phyloP scores from a whole-genome alignment of 2,888 invertebrate species.

The Furcula furcula region DNA sequence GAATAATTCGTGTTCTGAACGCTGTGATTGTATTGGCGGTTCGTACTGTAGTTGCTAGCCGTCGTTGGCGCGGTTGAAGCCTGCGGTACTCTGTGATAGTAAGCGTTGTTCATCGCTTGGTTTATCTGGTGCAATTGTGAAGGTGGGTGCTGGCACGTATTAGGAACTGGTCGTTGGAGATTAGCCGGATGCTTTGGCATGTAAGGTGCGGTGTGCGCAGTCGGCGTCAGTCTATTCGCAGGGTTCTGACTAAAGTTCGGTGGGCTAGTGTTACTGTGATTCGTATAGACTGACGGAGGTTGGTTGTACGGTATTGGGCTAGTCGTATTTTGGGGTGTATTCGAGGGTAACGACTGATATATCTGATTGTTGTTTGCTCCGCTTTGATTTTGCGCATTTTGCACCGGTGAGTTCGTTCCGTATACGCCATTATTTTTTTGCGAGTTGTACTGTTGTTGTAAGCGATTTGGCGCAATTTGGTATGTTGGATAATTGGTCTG shows the following conservation, averaged over 20 bases:
- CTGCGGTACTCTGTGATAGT: conserved; percentile 67
- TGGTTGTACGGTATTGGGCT: conserved; percentile 68
- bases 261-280: conserved; percentile 49
- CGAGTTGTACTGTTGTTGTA: conserved; percentile 58
- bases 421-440: conserved; percentile 60
- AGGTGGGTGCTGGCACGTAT: conserved; percentile 63
- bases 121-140: conserved; percentile 56
- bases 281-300: conserved; percentile 59
- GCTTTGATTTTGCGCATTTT: conserved; percentile 41
- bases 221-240: conserved; percentile 66
- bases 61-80: conserved; percentile 43
- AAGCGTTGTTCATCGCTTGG: conserved; percentile 62
- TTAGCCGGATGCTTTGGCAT: conserved; percentile 53
- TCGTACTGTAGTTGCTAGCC: conserved; percentile 45
- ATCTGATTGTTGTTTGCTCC: conserved; percentile 52
- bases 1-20: conserved; percentile 45
- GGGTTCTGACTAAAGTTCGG: conserved; percentile 70
- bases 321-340: conserved; percentile 46
- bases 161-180: conserved; percentile 58
- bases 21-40: conserved; percentile 51
- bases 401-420: conserved; percentile 54
- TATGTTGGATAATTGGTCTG: conserved; percentile 65
- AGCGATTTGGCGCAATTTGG: conserved; percentile 57
- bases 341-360: conserved; percentile 61
- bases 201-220: conserved; percentile 53